phyloP scores from a whole-genome alignment of 2,797 vertebrate species.

The Oreochromis mossambicus region DNA sequence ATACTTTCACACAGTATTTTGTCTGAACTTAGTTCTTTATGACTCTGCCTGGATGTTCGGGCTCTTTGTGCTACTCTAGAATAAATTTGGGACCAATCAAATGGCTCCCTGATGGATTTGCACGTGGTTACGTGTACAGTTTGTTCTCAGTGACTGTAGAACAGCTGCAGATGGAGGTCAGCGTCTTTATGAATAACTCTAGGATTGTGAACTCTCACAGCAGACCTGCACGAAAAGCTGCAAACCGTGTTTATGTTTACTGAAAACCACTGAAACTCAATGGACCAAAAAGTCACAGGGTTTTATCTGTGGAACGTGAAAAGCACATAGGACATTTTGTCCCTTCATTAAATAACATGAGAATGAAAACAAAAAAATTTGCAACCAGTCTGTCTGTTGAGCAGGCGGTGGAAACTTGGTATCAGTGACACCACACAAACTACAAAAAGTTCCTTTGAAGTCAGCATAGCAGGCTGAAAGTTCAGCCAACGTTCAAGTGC shows the following conservation, averaged over 20 bases:
- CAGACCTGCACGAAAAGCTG: neutral
- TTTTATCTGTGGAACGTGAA: neutral
- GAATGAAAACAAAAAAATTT: neutral
- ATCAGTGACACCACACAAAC: neutral
- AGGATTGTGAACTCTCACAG: neutral
- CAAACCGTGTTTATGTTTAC: neutral
- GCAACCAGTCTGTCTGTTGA: neutral
- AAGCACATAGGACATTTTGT: neutral
- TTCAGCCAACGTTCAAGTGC: neutral
- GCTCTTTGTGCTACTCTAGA: neutral
- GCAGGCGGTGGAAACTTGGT: neutral
- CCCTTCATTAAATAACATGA: neutral
- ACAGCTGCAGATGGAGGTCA: neutral
- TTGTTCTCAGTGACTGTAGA: neutral
- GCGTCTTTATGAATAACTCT: neutral
- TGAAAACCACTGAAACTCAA: neutral
- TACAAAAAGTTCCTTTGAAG: neutral
- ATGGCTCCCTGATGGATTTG: neutral
- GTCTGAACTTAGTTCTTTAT: neutral
- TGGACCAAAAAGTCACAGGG: rapidly evolving
- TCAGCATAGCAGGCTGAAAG: neutral
- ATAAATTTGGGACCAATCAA: neutral
- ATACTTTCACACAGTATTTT: neutral
- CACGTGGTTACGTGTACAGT: neutral
- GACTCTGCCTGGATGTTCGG: neutral